Evolutionary conservation across 2,888 invertebrate genomes (phyloP), one percentile per base, ranked within the genome.

Genomic region (Neoscelio sp.): DNA sequence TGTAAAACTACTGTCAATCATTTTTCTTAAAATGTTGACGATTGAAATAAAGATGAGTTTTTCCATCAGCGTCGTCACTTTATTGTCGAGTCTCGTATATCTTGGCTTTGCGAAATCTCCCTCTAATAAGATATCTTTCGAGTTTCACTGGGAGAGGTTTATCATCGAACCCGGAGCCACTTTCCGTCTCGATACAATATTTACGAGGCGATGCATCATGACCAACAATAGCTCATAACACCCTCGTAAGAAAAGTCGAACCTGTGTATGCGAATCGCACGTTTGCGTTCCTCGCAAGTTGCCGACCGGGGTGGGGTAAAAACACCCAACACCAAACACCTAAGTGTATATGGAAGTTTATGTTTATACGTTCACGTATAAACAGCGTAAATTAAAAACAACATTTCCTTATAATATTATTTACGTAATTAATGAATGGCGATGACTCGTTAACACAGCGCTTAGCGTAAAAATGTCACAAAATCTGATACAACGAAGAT

Each of bases 131-230:
- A 60, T 67, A 60, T 40, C 42, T 58, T 74, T 65, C 56, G 44
- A 42, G 50, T 60, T 67, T 54, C 56, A 40, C 58, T 77, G 73
- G 65, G 70, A 76, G 68, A 64, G 80, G 80, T 82, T 87, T 87
- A 87, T 87, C 86, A 83, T 77, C 74, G 68, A 78, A 82, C 80
- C 68, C 76, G 81, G 44, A 80, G 85, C 86, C 84, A 86, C 85
- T 85, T 86, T 84, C 84, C 82, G 85, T 81, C 82, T 82, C 87
- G 87, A 89, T 89, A 87, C 84, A 87, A 89, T 89, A 89, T 90
- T 89, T 89, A 89, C 88, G 89, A 88, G 89, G 87, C 87, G 88
- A 90, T 90, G 88, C 87, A 90, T 90, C 90, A 90, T 80, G 83
- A 81, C 83, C 88, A 87, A 90, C 90, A 90, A 90, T 89, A 86